Conservation (phyloP, 2,888 invertebrate genomes). For the Marasmarcha lunaedactyla region DNA sequence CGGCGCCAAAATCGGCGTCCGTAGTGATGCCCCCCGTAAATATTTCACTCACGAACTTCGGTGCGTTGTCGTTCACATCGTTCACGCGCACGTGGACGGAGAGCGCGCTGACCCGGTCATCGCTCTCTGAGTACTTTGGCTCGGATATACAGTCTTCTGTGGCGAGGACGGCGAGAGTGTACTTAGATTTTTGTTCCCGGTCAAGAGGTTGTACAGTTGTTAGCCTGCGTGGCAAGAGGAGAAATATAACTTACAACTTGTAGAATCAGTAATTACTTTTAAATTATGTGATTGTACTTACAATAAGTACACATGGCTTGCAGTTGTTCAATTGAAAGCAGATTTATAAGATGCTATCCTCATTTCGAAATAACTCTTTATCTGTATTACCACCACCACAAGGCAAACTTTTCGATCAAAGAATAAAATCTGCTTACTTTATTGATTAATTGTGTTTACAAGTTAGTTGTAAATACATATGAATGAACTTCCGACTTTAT, state of each 20-base stretch:
- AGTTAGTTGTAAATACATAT: too few species aligned
- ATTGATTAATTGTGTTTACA: too few species aligned
- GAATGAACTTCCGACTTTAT: too few species aligned
- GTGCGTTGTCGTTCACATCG: constrained; percentile 94
- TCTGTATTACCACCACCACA: too few species aligned
- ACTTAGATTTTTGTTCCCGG: constrained; percentile 76
- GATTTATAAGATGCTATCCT: too few species aligned
- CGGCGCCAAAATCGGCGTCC: constrained; percentile 89
- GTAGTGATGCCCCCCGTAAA: constrained; percentile 96
- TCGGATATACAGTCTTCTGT: constrained; percentile 82
- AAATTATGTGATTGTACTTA: constrained; percentile 1
- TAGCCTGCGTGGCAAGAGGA: constrained; percentile 25
- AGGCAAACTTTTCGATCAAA: too few species aligned
- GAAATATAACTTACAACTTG: too few species aligned
- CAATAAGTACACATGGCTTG: constrained; percentile 2
- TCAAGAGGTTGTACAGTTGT: constrained; percentile 73
- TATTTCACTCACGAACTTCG: constrained; percentile 81
- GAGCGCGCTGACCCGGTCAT: constrained; percentile 78
- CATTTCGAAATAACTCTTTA: too few species aligned
- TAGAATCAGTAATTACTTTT: too few species aligned
- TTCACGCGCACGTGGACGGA: constrained; percentile 77
- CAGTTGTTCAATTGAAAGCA: too few species aligned
- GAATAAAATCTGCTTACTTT: too few species aligned
- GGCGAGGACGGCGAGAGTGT: constrained; percentile 81
- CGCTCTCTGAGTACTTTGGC: constrained; percentile 67